Base-by-base conservation (phyloP, 2,888 invertebrate species). In the Muscina levida region DNA sequence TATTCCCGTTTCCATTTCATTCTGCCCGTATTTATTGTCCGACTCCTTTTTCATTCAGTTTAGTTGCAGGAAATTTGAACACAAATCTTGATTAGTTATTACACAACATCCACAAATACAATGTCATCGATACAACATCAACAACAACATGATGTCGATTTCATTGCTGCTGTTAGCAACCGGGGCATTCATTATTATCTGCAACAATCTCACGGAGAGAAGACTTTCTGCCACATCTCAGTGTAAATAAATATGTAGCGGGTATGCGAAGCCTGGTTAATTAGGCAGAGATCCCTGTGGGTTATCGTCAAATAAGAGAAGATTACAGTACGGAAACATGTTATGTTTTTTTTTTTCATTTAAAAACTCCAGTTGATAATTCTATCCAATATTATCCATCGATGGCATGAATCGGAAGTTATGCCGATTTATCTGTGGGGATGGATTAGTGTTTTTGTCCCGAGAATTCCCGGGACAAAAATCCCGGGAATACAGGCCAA, bases 41-140 rank as follows among this genome's bases (percentile, higher is more conserved):
- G 31, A 31, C 8, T 31, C 4, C 31, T 31, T 31, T 8, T n/a
- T 8, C 31, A 5, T 8, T 31, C 8, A 31, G 31, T 31, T 31
- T 31, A 3, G 31, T 31, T 8, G 31, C 31, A 31, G 31, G 31
- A 31, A 31, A 31, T 31, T 31, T 31, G 8, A 31, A 22, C 42
- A 62, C 62, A 15, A 62, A 62, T 62, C 62, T 39, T 62, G 62
- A 62, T 62, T 39, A 62, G 39, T 39, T 62, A 39, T 62, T 62
- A 13, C 42, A 39, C 62, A 62, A 42, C 39, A 62, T 31, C 57
- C 5, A 17, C 59, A 48, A 3, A 17, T 15, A 8, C 15, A 57
- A 57, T 2, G 31, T 4, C 57, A 37, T 2, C 17, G 31, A n/a
- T 51, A 19, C 39, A 8, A 8, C 8, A 59, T 39, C 62, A 62